phyloP scores from a whole-genome alignment of 2,113 vertebrate species.

The Oryzias javanicus region DNA sequence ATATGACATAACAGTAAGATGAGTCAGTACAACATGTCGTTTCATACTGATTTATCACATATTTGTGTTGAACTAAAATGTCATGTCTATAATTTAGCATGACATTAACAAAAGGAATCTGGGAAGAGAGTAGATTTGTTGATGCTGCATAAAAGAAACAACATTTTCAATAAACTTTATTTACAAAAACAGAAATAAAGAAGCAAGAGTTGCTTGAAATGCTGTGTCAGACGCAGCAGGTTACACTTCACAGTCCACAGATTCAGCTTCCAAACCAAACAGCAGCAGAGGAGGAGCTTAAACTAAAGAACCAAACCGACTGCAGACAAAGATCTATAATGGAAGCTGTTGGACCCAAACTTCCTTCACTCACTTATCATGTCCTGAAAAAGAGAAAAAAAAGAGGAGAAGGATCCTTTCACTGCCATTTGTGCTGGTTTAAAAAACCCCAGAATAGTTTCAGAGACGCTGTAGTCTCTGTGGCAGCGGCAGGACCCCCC shows the following conservation, averaged over 20 bases:
- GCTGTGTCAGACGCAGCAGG: constrained; percentile 31
- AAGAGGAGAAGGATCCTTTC: neutral
- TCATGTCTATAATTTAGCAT: too few species aligned
- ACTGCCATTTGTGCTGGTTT: constrained; percentile 10
- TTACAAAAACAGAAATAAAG: neutral
- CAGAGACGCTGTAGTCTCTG: constrained; percentile 34
- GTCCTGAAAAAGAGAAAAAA: constrained; percentile 20
- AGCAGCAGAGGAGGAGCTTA: constrained; percentile 4
- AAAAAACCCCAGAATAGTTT: constrained; percentile 37
- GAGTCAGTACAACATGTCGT: too few species aligned
- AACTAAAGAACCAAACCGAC: constrained; percentile 26
- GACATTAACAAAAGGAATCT: too few species aligned
- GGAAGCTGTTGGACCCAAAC: too few species aligned
- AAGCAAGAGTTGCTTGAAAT: neutral
- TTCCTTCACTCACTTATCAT: too few species aligned
- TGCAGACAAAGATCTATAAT: constrained; percentile 2
- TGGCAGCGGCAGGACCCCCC: constrained; percentile 33
- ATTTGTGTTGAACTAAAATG: too few species aligned
- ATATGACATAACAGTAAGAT: too few species aligned
- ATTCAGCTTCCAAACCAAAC: constrained; percentile 26
- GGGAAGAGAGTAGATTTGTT: too few species aligned
- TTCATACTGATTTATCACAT: too few species aligned
- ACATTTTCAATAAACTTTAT: too few species aligned
- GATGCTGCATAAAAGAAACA: too few species aligned
- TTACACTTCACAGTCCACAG: constrained; percentile 31